phyloP scores from a whole-genome alignment of 2,113 vertebrate species.

The Himantopus leucocephalus region DNA sequence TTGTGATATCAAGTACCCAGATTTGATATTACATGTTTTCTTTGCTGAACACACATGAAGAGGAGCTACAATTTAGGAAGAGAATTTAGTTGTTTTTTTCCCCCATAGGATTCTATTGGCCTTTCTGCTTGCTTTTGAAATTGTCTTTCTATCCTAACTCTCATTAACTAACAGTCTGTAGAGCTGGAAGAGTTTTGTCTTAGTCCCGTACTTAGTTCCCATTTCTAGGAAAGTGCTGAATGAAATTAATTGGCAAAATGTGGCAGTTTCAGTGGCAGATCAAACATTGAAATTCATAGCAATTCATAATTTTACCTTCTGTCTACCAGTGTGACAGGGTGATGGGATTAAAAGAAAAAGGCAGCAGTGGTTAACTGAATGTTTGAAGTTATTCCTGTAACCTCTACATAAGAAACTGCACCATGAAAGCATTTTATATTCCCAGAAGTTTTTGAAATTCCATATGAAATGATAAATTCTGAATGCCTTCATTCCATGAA shows the following conservation, averaged over 20 bases:
- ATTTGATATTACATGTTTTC: neutral
- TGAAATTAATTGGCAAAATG: neutral
- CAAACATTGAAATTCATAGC: neutral
- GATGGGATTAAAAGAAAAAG: neutral
- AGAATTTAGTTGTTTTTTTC: neutral
- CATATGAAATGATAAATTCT: neutral
- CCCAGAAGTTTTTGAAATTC: neutral
- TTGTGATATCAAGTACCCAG: neutral
- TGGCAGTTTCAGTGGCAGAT: neutral
- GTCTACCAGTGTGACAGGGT: neutral
- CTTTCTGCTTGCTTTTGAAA: neutral
- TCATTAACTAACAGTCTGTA: neutral
- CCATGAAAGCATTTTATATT: neutral
- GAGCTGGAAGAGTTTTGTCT: neutral
- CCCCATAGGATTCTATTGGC: neutral
- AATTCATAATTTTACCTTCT: neutral
- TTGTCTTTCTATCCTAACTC: neutral
- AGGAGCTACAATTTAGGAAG: neutral
- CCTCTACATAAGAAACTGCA: neutral
- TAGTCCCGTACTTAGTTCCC: neutral
- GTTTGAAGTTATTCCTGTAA: neutral
- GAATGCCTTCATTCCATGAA: neutral
- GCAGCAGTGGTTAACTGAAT: neutral
- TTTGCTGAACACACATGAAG: neutral
- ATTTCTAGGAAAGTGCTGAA: neutral